Conservation (phyloP, 2,113 vertebrate genomes). For the Pseudopipra pipra region DNA sequence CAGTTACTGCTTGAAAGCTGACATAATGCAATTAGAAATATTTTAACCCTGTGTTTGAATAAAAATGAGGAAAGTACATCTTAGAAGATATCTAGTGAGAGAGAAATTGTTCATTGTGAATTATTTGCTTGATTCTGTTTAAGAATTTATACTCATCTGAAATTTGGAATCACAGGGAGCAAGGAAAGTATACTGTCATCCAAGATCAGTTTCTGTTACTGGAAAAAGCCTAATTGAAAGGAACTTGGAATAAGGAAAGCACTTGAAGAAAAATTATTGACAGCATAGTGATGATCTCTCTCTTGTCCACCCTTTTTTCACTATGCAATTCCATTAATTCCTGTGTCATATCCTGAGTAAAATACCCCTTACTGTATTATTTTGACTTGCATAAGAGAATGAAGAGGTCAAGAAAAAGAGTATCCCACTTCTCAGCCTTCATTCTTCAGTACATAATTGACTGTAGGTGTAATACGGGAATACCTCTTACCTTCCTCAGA, state of each 20-base stretch:
- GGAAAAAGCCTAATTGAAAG: not conserved
- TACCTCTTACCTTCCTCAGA: not conserved
- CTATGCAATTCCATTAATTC: not conserved
- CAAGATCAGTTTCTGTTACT: not conserved
- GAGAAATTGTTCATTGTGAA: not conserved
- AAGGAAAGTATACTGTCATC: not conserved
- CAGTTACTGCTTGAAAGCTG: not conserved
- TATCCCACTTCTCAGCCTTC: not conserved
- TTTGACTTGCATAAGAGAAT: not conserved
- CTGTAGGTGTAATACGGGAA: not conserved
- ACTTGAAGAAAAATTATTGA: not conserved
- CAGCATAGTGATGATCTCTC: not conserved
- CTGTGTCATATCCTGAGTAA: not conserved
- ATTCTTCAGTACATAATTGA: not conserved
- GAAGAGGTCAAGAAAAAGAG: not conserved
- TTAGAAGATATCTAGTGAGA: not conserved
- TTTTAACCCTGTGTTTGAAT: not conserved
- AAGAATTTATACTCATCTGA: not conserved
- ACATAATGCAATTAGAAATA: not conserved
- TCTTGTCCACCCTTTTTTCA: not conserved
- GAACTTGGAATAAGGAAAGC: not conserved
- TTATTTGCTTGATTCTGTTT: not conserved
- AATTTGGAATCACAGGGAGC: not conserved
- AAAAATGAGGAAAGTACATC: not conserved
- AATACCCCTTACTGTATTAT: not conserved